A percentile compares a stretch with the other conserved stretches of the same genome.
Evolutionary conservation across 2,113 vertebrate genomes (phyloP).

Genomic region (Cyphomyrus plagiostoma): DNA sequence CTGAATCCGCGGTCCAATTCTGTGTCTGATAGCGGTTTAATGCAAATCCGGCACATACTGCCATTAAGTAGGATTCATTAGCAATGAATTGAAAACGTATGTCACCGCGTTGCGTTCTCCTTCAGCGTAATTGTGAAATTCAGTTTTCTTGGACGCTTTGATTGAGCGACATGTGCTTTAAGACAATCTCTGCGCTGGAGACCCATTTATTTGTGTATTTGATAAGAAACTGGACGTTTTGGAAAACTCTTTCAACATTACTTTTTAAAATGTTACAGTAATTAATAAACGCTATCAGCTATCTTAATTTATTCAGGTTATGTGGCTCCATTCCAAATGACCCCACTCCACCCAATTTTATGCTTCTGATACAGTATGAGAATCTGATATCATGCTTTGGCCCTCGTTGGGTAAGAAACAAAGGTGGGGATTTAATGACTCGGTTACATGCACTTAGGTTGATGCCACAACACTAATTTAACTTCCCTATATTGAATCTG

Average conservation of each 20-base stretch:
- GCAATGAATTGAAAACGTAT: neutral
- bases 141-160: neutral
- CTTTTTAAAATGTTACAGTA: neutral
- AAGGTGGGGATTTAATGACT: neutral
- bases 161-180: neutral
- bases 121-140: neutral
- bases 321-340: neutral
- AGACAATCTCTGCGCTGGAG: neutral
- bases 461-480: neutral
- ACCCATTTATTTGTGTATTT: neutral
- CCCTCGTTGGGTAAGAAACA: neutral
- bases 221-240: neutral
- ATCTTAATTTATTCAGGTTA: neutral
- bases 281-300: neutral
- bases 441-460: neutral
- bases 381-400: neutral
- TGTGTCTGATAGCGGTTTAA: neutral
- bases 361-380: neutral
- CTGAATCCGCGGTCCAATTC: neutral
- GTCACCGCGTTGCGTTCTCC: neutral
- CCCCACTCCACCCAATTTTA: neutral
- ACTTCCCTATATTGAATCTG: neutral
- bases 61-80: neutral
- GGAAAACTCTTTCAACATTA: neutral
- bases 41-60: neutral